phyloP scores from a whole-genome alignment of 1,140 invertebrate genomes.

The Drosophila lacertosa region DNA sequence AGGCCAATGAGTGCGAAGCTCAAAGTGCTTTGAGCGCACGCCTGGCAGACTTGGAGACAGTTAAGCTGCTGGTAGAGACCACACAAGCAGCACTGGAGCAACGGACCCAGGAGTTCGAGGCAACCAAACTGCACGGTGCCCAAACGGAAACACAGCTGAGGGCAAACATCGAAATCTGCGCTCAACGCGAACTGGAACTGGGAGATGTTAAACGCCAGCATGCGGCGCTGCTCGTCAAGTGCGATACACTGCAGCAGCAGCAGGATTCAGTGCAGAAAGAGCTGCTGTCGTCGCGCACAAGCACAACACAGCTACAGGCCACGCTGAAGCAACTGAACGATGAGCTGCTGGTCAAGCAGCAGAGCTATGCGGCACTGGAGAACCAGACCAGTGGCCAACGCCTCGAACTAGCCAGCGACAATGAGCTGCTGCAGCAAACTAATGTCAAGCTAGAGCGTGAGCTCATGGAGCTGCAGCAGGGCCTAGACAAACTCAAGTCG shows the following conservation, averaged over 20 bases:
- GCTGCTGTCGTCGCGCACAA: conserved; percentile 26
- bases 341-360: conserved; percentile 51
- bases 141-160: conserved; percentile 43
- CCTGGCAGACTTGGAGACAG: conserved; percentile 9
- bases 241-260: conserved; percentile 45
- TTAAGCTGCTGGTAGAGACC: conserved; percentile 34
- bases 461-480: conserved; percentile 80
- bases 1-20: conserved; percentile 7
- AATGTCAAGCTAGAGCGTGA: conserved; percentile 80
- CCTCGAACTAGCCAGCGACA: conserved; percentile 43
- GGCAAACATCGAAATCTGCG: conserved; percentile 13
- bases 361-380: conserved; percentile 40
- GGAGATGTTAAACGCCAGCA: conserved; percentile 50
- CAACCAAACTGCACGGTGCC: background rate
- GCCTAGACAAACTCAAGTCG: conserved; percentile 59
- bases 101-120: conserved; percentile 20
- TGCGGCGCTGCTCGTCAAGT: conserved; percentile 52
- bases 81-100: conserved; percentile 42
- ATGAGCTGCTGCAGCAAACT: conserved; percentile 53
- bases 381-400: conserved; percentile 26
- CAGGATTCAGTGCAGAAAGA: conserved; percentile 49
- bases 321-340: conserved; percentile 47
- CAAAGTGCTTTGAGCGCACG: conserved; percentile 5
- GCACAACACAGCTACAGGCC: conserved; percentile 31
- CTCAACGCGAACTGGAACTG: conserved; percentile 49